Base-by-base conservation (phyloP, 2,888 invertebrate genomes). In the Vanessa cardui region DNA sequence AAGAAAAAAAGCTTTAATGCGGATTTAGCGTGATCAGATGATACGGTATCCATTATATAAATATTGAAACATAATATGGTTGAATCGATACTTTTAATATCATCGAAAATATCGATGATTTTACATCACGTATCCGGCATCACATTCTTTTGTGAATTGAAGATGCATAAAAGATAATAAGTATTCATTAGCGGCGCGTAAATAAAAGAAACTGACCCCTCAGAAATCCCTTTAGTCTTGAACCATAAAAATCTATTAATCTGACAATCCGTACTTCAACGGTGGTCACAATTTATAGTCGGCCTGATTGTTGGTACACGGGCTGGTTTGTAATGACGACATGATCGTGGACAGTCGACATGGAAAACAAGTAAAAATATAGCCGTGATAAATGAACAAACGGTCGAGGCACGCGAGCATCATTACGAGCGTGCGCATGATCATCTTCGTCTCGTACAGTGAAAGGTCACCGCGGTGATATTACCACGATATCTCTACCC, bases 211-310 rank as follows among this genome's bases (percentile, higher is more conserved):
- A 61, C 69, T 74, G 78, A 72, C 76, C 73, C 74, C 72, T 72
- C 75, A 64, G 72, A 64, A 73, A 78, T 80, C 76, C 78, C 76
- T 78, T 80, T 77, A 78, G 79, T 80, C 78, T 81, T 76, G 80
- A 77, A 80, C 54, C 83, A 84, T 89, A 87, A 88, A 89, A 86
- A 83, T 82, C 84, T 85, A 87, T 89, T 87, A 88, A 86, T 83
- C 81, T 78, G 81, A 87, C 84, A 83, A 83, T 78, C 81, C 78
- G 80, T 84, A 85, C 88, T 85, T 87, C 87, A 83, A 83, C 86
- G 90, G 84, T 85, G 91, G 86, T 87, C 88, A 88, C 84, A 87
- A 92, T 92, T 90, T 90, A 92, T 90, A 82, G 86, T 86, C 83
- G 79, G 82, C 83, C 78, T 85, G 87, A 88, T 86, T 80, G 82